Base-by-base conservation (phyloP, 2,888 invertebrate genomes). In the Hypomecis punctinalis region DNA sequence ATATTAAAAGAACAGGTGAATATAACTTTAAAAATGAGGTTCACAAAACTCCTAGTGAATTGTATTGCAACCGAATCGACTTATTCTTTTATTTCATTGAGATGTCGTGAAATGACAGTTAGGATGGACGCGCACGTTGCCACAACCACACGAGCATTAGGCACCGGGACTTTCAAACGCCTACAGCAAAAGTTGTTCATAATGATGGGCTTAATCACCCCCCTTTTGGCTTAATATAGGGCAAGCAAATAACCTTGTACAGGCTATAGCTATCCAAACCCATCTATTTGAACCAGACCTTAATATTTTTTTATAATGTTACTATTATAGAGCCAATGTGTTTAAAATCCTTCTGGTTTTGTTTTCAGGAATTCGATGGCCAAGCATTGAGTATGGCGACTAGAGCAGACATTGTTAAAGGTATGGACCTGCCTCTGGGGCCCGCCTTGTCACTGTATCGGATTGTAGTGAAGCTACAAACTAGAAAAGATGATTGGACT, bases 381-480 rank as follows among this genome's bases (percentile, higher is more conserved):
- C 95, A 95, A 77, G 97, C 98, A 0, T 86, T 99, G 60, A 92
- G 98, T 66, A 94, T 99, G 76, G 95, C 99, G 85, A 96, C 96
- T 76, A 94, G 98, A 70, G 94, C 95, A 45, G 98, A 98, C 82
- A 97, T 99, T 35, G 94, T 98, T 4, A 95, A 94, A 65, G 96
- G 97, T 42, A 92, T 99, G 67, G 95, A 96, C 46, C 90, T 99
- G 23, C 96, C 97, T 68, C 91, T 99, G 10, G 98, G 98, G 0
- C 98, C 98, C 49, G 98, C 98, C 5, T 93, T 98, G 51, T 97
- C 97, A 77, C 94, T 98, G 46, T 97, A 97, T 79, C 94, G 96
- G 58, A 95, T 97, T 62, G 95, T 98, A 63, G 94, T 97, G 35
- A 96, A 96, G 82, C 93, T 98, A 67, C 98, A 98, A 90, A 95